Conservation (phyloP, 1,140 invertebrate species). For the Phocides pigmalion region DNA sequence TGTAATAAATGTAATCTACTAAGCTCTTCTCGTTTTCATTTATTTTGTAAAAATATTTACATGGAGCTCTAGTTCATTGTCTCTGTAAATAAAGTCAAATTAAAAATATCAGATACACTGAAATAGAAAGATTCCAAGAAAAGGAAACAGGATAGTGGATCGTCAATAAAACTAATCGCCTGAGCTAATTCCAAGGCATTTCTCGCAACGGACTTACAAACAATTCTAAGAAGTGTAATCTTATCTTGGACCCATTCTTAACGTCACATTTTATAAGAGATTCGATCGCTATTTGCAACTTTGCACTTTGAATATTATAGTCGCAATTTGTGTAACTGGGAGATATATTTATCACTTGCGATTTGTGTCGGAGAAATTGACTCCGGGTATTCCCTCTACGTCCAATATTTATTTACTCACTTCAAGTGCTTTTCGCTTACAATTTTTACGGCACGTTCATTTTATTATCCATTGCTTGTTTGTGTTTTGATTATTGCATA, state of each 20-base stretch:
- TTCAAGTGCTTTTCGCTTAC: neutral
- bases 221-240: constrained; percentile 6
- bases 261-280: neutral
- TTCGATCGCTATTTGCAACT: constrained; percentile 36
- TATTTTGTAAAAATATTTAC: neutral
- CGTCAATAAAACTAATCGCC: constrained; percentile 12
- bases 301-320: constrained; percentile 46
- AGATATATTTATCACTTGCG: constrained; percentile 58
- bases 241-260: constrained; percentile 5
- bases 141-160: constrained; percentile 2
- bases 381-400: constrained; percentile 66
- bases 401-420: constrained; percentile 56
- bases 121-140: neutral
- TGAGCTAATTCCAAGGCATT: neutral
- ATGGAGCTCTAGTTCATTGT: too few species aligned
- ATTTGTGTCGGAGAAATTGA: constrained; percentile 63
- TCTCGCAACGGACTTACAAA: neutral
- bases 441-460: neutral
- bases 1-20: too few species aligned
- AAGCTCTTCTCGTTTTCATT: too few species aligned
- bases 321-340: constrained; percentile 47
- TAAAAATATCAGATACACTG: too few species aligned
- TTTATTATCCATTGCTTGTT: constrained; percentile 38
- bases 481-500: neutral
- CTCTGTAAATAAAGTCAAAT: too few species aligned